Evolutionary conservation across 2,888 invertebrate species (phyloP).

Genomic region (Dryobotodes eremita): DNA sequence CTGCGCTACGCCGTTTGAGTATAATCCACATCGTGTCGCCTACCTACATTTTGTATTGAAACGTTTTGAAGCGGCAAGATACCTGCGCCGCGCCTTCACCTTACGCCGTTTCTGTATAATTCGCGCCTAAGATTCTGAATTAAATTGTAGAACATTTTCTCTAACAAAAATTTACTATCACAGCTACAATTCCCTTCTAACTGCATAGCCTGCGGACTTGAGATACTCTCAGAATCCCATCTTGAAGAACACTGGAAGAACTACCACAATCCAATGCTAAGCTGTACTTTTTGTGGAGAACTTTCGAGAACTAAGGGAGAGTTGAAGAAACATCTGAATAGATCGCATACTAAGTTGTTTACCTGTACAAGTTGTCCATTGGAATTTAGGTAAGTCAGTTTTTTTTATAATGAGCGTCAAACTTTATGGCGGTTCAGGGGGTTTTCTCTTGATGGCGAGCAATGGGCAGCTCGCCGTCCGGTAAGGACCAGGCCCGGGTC

Average conservation of each 20-base stretch:
- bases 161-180: neutral
- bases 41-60: too few relatives aligned
- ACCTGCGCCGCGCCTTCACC: too few relatives aligned
- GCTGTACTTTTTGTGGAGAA: conserved; percentile 70
- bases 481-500: too few relatives aligned
- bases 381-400: conserved; percentile 66
- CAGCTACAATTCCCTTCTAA: conserved; percentile 45
- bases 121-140: too few relatives aligned
- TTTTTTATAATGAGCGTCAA: too few relatives aligned
- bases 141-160: neutral
- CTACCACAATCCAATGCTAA: conserved; percentile 49
- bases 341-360: conserved; percentile 68
- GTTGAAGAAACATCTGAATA: conserved; percentile 67
- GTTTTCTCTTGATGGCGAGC: too few relatives aligned
- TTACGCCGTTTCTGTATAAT: too few relatives aligned
- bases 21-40: too few relatives aligned
- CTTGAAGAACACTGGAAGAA: conserved; percentile 54
- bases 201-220: conserved; percentile 42
- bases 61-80: too few relatives aligned
- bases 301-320: conserved; percentile 56
- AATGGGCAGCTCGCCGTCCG: too few relatives aligned
- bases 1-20: too few relatives aligned
- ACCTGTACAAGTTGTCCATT: conserved; percentile 69
- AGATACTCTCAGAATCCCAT: conserved; percentile 15
- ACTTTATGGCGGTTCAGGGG: too few relatives aligned